These are phyloP conservation scores for Salarias fasciatus DNA, from an alignment of 2,797 vertebrate genomes.

Conservation along the genomic window DNA sequence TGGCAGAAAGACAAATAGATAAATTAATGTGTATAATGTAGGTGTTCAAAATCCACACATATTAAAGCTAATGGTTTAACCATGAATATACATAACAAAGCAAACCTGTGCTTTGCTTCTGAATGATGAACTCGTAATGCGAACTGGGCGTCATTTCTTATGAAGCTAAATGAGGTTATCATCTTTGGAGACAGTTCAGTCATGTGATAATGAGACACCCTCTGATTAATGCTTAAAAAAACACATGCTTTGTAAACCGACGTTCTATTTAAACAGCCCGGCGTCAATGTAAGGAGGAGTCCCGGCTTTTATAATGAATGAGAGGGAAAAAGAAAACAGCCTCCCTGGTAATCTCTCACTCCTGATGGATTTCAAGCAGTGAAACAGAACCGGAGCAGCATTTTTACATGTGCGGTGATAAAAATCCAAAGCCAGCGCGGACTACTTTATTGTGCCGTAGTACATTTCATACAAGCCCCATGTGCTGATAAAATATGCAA, in stretches of 20 bases:
- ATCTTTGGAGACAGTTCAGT: constrained; percentile 42
- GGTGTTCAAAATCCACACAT: constrained; percentile 17
- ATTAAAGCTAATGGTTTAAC: constrained; percentile 3
- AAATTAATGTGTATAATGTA: too few relatives aligned
- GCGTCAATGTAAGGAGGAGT: constrained; percentile 11
- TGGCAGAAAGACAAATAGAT: too few relatives aligned
- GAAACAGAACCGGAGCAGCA: constrained; percentile 31
- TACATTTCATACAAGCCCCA: constrained; percentile 11
- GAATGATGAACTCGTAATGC: constrained; percentile 46
- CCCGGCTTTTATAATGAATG: constrained; percentile 19
- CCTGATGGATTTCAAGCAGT: constrained; percentile 46
- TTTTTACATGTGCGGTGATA: constrained; percentile 43
- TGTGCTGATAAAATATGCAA: constrained; percentile 49
- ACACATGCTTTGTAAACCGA: constrained; percentile 26
- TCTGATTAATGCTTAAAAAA: constrained; percentile 48
- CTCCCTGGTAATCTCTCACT: constrained; percentile 28
- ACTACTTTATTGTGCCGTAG: constrained; percentile 41
- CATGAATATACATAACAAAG: constrained; percentile 12
- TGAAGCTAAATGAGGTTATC: constrained; percentile 57
- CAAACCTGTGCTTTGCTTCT: constrained; percentile 16
- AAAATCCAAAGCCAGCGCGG: constrained; percentile 35
- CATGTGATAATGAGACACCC: constrained; percentile 49
- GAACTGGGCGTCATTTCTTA: constrained; percentile 33
- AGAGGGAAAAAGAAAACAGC: not conserved
- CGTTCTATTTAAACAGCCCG: constrained; percentile 29